Conservation (phyloP, 30 jellyfish, hydroid and myxozoan species). For the Pelagia noctiluca region DNA sequence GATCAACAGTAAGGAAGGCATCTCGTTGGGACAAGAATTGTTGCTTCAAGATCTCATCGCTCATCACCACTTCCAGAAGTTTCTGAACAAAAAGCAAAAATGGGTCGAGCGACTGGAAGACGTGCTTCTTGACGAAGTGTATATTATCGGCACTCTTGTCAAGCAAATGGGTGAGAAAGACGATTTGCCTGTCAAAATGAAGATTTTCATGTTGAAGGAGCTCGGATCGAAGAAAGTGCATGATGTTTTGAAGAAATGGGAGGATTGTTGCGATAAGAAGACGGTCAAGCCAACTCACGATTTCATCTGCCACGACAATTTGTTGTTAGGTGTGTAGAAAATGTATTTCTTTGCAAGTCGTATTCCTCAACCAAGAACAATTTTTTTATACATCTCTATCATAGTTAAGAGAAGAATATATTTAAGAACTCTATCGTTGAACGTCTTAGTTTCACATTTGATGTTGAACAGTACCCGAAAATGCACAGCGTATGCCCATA, state of each 20-base stretch:
- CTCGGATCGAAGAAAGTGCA: slow-evolving; percentile 38
- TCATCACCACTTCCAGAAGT: slow-evolving; percentile 30
- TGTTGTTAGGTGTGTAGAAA: slow-evolving; percentile 2
- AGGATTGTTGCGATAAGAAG: slow-evolving; percentile 16
- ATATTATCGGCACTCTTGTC: slow-evolving; percentile 44
- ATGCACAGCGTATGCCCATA: no score
- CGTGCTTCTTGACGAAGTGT: slow-evolving; percentile 42
- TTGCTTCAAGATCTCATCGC: no score
- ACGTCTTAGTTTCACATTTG: no score
- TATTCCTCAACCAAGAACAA: no score
- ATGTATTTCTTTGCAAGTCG: no score
- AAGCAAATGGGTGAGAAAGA: slow-evolving; percentile 35
- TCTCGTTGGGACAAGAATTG: slow-evolving; percentile 25
- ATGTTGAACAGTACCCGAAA: no score
- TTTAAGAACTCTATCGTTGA: no score
- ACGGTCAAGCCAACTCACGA: slow-evolving; percentile 36
- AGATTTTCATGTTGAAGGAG: slow-evolving; percentile 21
- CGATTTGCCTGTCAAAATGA: slow-evolving; percentile 48
- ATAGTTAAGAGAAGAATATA: no score
- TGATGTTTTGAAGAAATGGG: slow-evolving; percentile 32
- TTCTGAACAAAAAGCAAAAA: slow-evolving; percentile 11
- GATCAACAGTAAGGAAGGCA: slow-evolving; percentile 7
- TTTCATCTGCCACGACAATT: slow-evolving; percentile 21
- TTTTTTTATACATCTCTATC: no score
- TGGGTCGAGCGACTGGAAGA: slow-evolving; percentile 52